A percentile compares a stretch with the other conserved stretches of the same genome.
These are phyloP conservation scores for Gymnocephalus cernua DNA, from an alignment of 2,113 vertebrate genomes.

Conservation along the genomic window DNA sequence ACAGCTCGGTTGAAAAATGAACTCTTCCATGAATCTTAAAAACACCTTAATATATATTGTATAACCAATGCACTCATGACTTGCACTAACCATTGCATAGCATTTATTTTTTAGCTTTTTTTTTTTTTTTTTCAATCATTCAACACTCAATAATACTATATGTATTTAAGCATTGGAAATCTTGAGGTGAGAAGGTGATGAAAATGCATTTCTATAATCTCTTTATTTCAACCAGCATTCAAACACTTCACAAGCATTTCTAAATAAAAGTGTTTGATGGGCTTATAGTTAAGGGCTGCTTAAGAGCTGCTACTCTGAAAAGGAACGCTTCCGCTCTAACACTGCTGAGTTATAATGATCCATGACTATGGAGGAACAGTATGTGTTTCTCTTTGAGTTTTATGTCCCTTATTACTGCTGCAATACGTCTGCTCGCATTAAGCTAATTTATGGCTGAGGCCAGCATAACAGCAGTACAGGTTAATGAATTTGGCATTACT, in stretches of 20 bases:
- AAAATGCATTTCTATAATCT: constrained; percentile 42
- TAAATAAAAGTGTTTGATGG: constrained; percentile 28
- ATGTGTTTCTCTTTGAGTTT: constrained; percentile 84
- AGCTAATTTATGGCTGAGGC: constrained; percentile 86
- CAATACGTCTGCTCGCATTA: constrained; percentile 85
- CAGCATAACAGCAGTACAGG: constrained; percentile 87
- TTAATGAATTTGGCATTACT: constrained; percentile 98
- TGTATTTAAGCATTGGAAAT: constrained; percentile 18
- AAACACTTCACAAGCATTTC: constrained; percentile 36
- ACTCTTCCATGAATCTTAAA: constrained; percentile 18
- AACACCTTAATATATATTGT: not conserved
- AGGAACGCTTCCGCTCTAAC: constrained; percentile 50
- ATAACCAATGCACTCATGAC: not conserved
- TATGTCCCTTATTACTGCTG: constrained; percentile 86
- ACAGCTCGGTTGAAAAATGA: not conserved
- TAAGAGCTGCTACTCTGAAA: constrained; percentile 49
- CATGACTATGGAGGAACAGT: constrained; percentile 70
- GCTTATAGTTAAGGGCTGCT: constrained; percentile 44
- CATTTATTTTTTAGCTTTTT: not conserved
- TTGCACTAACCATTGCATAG: constrained; percentile 1
- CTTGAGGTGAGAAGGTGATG: constrained; percentile 4
- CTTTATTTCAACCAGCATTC: constrained; percentile 22
- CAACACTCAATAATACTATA: not conserved
- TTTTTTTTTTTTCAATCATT: too few species aligned
- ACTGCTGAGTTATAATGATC: constrained; percentile 78